phyloP scores from a whole-genome alignment of 2,888 invertebrate genomes.

The Amphipyra berbera region DNA sequence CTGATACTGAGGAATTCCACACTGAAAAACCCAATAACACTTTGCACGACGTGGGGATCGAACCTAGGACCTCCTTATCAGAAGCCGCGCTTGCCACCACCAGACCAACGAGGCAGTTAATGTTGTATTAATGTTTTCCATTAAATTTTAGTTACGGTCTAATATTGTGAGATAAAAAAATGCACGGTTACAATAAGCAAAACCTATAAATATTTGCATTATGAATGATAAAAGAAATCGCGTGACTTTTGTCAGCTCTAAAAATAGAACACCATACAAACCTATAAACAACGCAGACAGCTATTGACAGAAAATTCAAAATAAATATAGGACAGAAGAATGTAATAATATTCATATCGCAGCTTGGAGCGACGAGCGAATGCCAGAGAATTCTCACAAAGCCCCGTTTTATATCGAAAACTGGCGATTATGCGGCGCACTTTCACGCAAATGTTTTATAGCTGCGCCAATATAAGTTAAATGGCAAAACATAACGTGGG shows the following conservation, averaged over 20 bases:
- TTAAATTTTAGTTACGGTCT: too few species aligned
- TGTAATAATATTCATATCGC: slow-evolving; percentile 59
- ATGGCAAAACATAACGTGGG: slow-evolving; percentile 13
- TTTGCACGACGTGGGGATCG: too few species aligned
- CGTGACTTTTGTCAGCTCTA: slow-evolving; percentile 1
- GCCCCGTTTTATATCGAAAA: slow-evolving; percentile 47
- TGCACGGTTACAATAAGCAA: not conserved
- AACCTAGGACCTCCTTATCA: too few species aligned
- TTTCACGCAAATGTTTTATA: slow-evolving; percentile 41
- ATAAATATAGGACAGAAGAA: slow-evolving; percentile 45
- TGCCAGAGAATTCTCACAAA: slow-evolving; percentile 44
- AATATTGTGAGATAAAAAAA: not conserved
- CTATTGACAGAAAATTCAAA: slow-evolving; percentile 35
- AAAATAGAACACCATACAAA: slow-evolving; percentile 13
- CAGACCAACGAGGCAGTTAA: too few species aligned
- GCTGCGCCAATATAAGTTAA: slow-evolving; percentile 39
- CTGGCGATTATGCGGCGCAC: slow-evolving; percentile 44
- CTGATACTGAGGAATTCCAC: too few species aligned
- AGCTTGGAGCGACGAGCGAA: slow-evolving; percentile 37
- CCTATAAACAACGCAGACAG: slow-evolving; percentile 11
- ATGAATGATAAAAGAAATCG: not conserved
- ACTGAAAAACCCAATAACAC: too few species aligned
- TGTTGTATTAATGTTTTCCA: too few species aligned
- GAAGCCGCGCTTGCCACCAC: too few species aligned
- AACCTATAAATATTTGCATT: not conserved